Evolutionary conservation across 2,888 invertebrate genomes (phyloP).

Genomic region (Lasioglossum leucozonium): DNA sequence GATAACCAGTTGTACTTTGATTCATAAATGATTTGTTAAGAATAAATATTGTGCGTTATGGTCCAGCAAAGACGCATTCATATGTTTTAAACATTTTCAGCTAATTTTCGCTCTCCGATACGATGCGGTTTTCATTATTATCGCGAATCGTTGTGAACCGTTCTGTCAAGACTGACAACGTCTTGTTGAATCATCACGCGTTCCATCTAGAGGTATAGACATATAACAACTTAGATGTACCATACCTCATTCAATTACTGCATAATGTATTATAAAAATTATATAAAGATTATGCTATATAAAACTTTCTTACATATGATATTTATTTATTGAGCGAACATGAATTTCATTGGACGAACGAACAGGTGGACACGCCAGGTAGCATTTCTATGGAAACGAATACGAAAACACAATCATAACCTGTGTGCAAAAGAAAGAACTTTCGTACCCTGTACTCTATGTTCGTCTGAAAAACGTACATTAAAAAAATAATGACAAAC

Average conservation of each 20-base stretch:
- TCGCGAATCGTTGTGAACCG: slow-evolving; percentile 41
- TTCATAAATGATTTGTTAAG: slow-evolving; percentile 37
- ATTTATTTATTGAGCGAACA: slow-evolving; percentile 11
- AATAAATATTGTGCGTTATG: slow-evolving; percentile 27
- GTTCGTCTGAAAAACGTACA: background rate
- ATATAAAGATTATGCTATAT: slow-evolving; percentile 53
- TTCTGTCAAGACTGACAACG: slow-evolving; percentile 51
- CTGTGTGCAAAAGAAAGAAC: slow-evolving; percentile 39
- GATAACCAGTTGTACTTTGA: slow-evolving; percentile 46
- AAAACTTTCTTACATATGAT: slow-evolving; percentile 20
- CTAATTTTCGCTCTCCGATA: slow-evolving; percentile 28
- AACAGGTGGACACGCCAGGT: background rate
- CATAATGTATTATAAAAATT: slow-evolving; percentile 58
- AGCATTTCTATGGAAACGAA: slow-evolving; percentile 62
- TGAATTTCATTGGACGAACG: background rate
- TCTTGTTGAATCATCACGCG: slow-evolving; percentile 51
- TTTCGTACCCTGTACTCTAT: background rate
- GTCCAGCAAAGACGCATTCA: slow-evolving; percentile 25
- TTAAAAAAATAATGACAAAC: slow-evolving; percentile 50
- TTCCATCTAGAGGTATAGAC: slow-evolving; percentile 32
- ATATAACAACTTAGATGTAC: slow-evolving; percentile 51
- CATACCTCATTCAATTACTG: slow-evolving; percentile 64
- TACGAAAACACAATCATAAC: slow-evolving; percentile 65
- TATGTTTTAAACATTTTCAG: slow-evolving; percentile 13
- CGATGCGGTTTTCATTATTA: slow-evolving; percentile 31